Conservation (phyloP, 2,113 vertebrate species). For the Monopterus albus region DNA sequence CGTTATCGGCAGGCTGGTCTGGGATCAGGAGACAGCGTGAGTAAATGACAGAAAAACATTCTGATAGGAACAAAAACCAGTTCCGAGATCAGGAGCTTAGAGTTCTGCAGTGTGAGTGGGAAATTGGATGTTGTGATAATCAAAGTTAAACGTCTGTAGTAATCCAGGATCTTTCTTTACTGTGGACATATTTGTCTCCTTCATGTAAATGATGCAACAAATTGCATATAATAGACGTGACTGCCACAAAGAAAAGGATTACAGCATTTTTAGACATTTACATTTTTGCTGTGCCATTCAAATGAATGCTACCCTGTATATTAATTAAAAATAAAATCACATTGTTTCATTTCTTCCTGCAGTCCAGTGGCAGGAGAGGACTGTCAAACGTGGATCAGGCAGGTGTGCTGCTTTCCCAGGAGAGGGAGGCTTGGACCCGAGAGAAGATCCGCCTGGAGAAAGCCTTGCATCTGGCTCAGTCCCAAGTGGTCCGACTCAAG, state of each 20-base stretch:
- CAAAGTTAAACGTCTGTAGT: background rate
- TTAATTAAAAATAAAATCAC: too few relatives aligned
- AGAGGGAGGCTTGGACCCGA: conserved; percentile 88
- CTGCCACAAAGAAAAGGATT: too few relatives aligned
- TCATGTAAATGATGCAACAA: too few relatives aligned
- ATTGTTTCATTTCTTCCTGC: conserved; percentile 20
- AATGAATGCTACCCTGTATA: too few relatives aligned
- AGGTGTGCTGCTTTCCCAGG: conserved; percentile 82
- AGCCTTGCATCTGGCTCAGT: conserved; percentile 86
- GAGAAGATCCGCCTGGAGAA: conserved; percentile 89
- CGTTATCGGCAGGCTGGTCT: conserved; percentile 78
- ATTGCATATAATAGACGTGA: too few relatives aligned
- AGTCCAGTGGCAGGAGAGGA: conserved; percentile 79
- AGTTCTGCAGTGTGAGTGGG: background rate
- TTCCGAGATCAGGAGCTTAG: background rate
- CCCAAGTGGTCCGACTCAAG: conserved; percentile 86
- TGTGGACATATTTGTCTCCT: too few relatives aligned
- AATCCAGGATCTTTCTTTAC: background rate
- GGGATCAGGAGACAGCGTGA: conserved; percentile 65
- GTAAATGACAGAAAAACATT: conserved; percentile 14
- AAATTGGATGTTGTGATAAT: background rate
- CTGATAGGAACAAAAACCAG: background rate
- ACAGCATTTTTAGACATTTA: too few relatives aligned
- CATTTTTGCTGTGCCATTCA: too few relatives aligned
- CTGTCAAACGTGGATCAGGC: conserved; percentile 67